These are phyloP conservation scores for Pluvianellus socialis DNA, from an alignment of 2,113 vertebrate genomes.

Conservation along the genomic window DNA sequence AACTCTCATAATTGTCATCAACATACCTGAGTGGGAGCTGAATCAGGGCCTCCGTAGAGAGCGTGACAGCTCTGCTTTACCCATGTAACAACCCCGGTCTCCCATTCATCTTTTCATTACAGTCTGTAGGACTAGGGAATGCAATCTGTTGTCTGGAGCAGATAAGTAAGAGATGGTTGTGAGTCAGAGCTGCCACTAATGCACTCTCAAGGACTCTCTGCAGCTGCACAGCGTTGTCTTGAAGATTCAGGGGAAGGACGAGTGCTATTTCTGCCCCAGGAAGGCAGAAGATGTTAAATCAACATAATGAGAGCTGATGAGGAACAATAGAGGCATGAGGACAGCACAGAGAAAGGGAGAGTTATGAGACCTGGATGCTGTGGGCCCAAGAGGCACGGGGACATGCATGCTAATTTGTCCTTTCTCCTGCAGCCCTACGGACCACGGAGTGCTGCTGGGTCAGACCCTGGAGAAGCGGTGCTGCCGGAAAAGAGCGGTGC, in stretches of 20 bases:
- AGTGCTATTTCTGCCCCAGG: slow-evolving; percentile 20
- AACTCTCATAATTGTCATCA: background rate
- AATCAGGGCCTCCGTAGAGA: background rate
- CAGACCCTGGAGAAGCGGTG: background rate
- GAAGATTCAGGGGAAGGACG: background rate
- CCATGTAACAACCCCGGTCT: background rate
- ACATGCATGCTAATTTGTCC: background rate
- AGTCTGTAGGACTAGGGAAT: background rate
- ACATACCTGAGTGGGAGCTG: background rate
- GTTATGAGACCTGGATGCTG: slow-evolving; percentile 14
- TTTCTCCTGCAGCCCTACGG: background rate
- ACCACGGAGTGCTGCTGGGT: background rate
- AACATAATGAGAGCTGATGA: slow-evolving; percentile 50
- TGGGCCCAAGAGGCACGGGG: background rate
- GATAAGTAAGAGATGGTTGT: background rate
- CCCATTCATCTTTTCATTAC: background rate
- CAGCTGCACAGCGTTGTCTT: background rate
- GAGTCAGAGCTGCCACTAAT: slow-evolving; percentile 42
- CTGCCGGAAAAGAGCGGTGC: background rate
- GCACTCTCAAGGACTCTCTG: slow-evolving; percentile 30
- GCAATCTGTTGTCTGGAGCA: background rate
- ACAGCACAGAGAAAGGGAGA: slow-evolving; percentile 29
- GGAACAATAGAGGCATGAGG: slow-evolving; percentile 36
- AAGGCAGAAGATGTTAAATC: slow-evolving; percentile 42
- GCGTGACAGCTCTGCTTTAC: background rate